Base-by-base conservation (phyloP, 2,113 vertebrate species). In the Zosterops borbonicus region DNA sequence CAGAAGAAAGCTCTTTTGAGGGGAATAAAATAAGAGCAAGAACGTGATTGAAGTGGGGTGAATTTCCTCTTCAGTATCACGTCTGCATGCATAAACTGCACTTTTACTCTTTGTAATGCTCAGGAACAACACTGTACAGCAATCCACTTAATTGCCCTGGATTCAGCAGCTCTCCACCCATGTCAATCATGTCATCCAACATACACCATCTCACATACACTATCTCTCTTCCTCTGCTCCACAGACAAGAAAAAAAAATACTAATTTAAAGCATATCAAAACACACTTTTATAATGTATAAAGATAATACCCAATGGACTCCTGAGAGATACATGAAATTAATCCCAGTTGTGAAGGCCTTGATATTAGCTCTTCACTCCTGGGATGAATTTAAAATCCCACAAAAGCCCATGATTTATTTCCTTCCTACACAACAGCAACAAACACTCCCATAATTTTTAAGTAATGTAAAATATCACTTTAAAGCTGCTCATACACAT, bases 381-480 rank as follows among this genome's bases (percentile, higher is more conserved):
- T 97, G 98, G 98, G 98, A 98, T 96, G 89, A 95, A 95, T 98
- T 98, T 97, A 96, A 97, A 98, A 98, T 98, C 97, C 97, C 97
- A 97, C 97, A 97, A 98, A 98, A 98, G 94, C 94, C 92, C 95
- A 94, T 95, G 95, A 97, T 97, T 98, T 98, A 97, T 97, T 97
- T 97, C 92, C 92, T 97, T 97, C 96, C 97, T 97, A 97, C 90
- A 98, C 95, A 98, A 98, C 94, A 97, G 94, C 97, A 98, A 97
- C 97, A 98, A 97, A 97, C 92, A 98, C 95, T 96, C 94, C 94
- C 90, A 89, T 96, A 98, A 97, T 97, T 97, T 98, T 96, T 93
- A 97, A 97, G 96, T 95, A 96, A 97, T 87, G 92, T 83, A 97
- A 97, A 98, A 95, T 93, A 97, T 94, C 96, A 91, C 90, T 97